phyloP scores from a whole-genome alignment of 2,113 vertebrate genomes.

The Poeciliopsis occidentalis region DNA sequence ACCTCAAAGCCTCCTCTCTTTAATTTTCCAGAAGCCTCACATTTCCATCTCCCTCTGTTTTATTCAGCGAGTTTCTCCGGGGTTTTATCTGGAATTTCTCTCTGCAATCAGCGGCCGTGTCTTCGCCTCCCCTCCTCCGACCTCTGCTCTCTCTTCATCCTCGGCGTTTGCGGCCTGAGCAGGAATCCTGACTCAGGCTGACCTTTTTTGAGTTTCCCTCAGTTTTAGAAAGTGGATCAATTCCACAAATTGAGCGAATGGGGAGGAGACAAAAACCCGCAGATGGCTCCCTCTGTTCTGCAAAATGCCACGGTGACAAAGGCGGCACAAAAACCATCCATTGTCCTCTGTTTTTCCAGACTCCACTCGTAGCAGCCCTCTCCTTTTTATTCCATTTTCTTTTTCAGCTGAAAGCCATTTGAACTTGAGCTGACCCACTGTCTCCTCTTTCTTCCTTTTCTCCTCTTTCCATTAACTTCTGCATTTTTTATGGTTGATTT shows the following conservation, averaged over 20 bases:
- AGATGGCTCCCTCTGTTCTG: conserved; percentile 50
- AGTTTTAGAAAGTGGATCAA: conserved; percentile 68
- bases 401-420: conserved; percentile 48
- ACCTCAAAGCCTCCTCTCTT: conserved; percentile 2
- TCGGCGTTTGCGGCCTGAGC: conserved; percentile 49
- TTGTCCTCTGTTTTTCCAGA: conserved; percentile 52
- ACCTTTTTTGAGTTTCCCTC: conserved; percentile 64
- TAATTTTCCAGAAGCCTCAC: conserved; percentile 16
- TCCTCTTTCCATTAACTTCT: conserved; percentile 5
- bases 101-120: conserved; percentile 12
- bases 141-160: conserved; percentile 31
- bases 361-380: conserved; percentile 15
- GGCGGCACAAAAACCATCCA: conserved; percentile 47
- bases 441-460: conserved; percentile 4
- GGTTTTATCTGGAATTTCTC: conserved; percentile 19
- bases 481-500: conserved; percentile 15
- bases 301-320: conserved; percentile 62
- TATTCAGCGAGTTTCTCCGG: conserved; percentile 1
- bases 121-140: conserved; percentile 15
- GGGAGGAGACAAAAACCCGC: conserved; percentile 36
- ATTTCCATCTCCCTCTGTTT: conserved; percentile 32
- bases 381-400: conserved; percentile 40
- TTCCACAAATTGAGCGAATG: conserved; percentile 68
- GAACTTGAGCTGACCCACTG: conserved; percentile 57
- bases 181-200: conserved; percentile 50